A percentile compares a stretch with the other conserved stretches of the same genome.
These are phyloP conservation scores for Gulo gulo DNA, from an alignment of 2,113 vertebrate genomes.

Conservation along the genomic window DNA sequence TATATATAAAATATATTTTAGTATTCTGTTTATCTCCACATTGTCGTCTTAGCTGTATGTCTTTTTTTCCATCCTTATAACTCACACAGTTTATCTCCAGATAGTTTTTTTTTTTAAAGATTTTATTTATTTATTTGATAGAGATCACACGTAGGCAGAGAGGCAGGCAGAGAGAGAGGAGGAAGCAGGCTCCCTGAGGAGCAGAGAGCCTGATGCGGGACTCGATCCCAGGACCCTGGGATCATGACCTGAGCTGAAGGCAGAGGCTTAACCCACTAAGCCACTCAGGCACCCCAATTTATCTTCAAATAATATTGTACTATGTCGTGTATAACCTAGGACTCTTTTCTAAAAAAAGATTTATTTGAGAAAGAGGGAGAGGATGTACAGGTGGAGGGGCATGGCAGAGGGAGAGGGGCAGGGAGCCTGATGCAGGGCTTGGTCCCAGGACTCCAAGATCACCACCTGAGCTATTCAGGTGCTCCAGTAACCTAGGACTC, in stretches of 20 bases:
- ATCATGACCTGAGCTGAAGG: too few relatives aligned
- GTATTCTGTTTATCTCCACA: background rate
- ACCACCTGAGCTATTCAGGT: background rate
- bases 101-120: too few relatives aligned
- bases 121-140: too few relatives aligned
- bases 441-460: background rate
- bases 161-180: too few relatives aligned
- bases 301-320: background rate
- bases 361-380: background rate
- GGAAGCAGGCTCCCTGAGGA: too few relatives aligned
- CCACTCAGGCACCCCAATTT: background rate
- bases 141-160: too few relatives aligned
- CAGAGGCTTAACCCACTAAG: too few relatives aligned
- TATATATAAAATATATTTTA: background rate
- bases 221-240: too few relatives aligned
- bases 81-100: background rate
- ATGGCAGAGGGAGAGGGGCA: background rate
- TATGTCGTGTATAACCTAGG: background rate
- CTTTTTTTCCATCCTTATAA: background rate
- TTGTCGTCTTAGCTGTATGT: background rate
- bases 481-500: background rate
- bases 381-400: background rate
- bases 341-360: background rate
- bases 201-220: too few relatives aligned
- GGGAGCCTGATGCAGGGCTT: background rate